Conservation (phyloP, 2,888 invertebrate genomes). For the Brachyptera risi region DNA sequence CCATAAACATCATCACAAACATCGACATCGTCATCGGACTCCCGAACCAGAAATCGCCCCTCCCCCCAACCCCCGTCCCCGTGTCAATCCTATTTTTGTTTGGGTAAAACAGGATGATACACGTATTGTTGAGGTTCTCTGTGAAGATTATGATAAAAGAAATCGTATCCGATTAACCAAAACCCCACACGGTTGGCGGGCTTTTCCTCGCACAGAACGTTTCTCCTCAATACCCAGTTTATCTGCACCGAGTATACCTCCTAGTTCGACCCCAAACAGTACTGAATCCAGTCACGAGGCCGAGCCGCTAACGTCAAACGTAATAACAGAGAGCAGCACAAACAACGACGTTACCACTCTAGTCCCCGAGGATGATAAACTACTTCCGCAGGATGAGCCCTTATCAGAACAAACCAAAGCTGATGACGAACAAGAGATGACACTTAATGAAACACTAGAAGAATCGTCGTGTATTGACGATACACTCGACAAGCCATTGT, state of each 20-base stretch:
- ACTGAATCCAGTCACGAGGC: constrained; percentile 17
- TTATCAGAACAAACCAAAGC: not conserved
- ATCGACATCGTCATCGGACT: constrained; percentile 33
- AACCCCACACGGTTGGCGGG: constrained; percentile 76
- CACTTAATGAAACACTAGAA: not conserved
- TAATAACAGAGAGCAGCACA: not conserved
- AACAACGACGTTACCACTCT: not conserved
- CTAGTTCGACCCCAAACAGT: constrained; percentile 36
- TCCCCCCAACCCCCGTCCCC: constrained; percentile 51
- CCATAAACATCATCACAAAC: constrained; percentile 35
- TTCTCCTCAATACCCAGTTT: constrained; percentile 39
- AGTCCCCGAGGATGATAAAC: not conserved
- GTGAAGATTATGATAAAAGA: constrained; percentile 82
- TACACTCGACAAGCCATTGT: not conserved
- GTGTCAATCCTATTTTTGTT: constrained; percentile 77
- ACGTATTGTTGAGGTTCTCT: constrained; percentile 75
- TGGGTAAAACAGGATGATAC: constrained; percentile 80
- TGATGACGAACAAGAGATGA: not conserved
- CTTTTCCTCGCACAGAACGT: constrained; percentile 71
- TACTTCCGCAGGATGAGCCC: not conserved
- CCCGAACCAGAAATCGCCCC: constrained; percentile 36
- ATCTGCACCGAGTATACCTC: constrained; percentile 30
- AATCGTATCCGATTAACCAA: constrained; percentile 80
- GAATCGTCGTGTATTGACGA: not conserved
- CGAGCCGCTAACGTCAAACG: too few species aligned